Base-by-base conservation (phyloP, 2,797 vertebrate genomes). In the Anniella stebbinsi region DNA sequence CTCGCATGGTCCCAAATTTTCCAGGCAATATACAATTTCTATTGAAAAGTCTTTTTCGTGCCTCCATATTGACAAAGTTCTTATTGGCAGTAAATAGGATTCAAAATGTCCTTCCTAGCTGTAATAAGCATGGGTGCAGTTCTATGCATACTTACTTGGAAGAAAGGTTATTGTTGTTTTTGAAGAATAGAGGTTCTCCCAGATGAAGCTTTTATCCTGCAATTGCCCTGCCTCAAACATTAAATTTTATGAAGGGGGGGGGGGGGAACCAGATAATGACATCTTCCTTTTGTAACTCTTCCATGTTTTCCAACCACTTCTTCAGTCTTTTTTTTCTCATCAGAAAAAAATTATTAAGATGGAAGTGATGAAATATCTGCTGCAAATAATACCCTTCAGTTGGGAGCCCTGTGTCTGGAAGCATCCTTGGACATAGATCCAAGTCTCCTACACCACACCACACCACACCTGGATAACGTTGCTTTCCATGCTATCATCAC, bases 1-100 rank as follows among this genome's bases (percentile, higher is more conserved):
- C 84, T 92, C 89, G 87, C 66, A 45, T 87, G 13, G 90, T 82
- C 38, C 88, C 81, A 77, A 41, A 60, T 91, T 92, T 91, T 92
- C 60, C 72, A 91, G 8, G 21, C 85, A 41, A 25, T 87, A 87
- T 89, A 86, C 38, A 73, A 13, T 87, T 25, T 0, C 0, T 33
- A 70, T 90, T 91, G 91, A 78, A 88, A 21, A 63, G 88, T 90
- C 70, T 89, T 30, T 4, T 28, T 82, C 93, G 15, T 80, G 25
- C n/a, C 45, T 25, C 77, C 88, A 90, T 73, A 90, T 63, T 41
- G 90, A 51, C n/a, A 88, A 86, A 0, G 0, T 89, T 89, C 41
- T 86, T 92, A 88, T 48, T 30, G 89, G 84, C 13, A 9, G 13
- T 89, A 28, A 92, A 60, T 41, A 84, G 45, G 54, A 87, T 91